Evolutionary conservation across 2,797 vertebrate species (phyloP).

Genomic region (Pyrocephalus nanus): DNA sequence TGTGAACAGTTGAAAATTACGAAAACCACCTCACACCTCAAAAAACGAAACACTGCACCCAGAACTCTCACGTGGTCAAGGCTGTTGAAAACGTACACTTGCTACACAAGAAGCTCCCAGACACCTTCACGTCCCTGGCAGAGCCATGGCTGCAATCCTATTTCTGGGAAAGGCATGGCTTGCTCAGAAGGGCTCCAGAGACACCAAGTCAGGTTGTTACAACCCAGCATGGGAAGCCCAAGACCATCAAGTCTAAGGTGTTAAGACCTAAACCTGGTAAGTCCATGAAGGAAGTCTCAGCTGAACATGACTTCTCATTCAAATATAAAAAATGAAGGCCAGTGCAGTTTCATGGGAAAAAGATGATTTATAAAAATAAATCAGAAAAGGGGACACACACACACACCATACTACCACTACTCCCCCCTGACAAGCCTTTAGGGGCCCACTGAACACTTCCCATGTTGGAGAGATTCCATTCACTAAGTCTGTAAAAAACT

Average conservation of each 20-base stretch:
- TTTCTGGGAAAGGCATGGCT: background rate
- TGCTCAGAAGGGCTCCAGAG: background rate
- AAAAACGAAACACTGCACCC: background rate
- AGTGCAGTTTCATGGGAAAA: background rate
- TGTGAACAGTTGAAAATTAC: background rate
- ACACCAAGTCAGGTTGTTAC: background rate
- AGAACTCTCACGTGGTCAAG: background rate
- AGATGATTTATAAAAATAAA: background rate
- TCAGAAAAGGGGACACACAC: background rate
- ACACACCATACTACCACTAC: too few species aligned
- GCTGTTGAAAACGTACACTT: background rate
- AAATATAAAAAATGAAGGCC: background rate
- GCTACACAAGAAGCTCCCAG: background rate
- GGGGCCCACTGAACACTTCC: background rate
- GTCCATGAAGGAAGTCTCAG: background rate
- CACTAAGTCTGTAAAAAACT: background rate
- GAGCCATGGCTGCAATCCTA: background rate
- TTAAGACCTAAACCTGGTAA: background rate
- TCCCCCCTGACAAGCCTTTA: rapidly evolving
- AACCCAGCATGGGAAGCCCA: background rate
- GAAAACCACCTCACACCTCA: constrained; percentile 6
- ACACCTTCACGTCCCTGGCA: background rate
- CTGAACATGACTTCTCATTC: background rate
- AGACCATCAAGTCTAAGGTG: background rate
- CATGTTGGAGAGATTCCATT: background rate